phyloP scores from a whole-genome alignment of 1,140 invertebrate species.

The Caerostris extrusa region DNA sequence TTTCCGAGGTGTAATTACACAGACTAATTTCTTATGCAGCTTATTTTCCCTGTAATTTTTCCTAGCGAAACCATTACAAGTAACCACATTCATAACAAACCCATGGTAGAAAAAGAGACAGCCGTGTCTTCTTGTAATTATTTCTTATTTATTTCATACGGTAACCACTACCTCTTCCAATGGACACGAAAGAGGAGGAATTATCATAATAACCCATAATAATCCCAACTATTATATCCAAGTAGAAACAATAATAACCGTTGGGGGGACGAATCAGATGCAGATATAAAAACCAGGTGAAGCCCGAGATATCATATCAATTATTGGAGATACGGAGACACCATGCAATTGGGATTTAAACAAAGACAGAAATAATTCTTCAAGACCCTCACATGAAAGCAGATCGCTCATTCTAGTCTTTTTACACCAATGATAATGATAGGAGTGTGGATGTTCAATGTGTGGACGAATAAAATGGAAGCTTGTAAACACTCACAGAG shows the following conservation, averaged over 20 bases:
- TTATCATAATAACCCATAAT: conserved; percentile 75
- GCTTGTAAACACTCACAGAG: conserved; percentile 71
- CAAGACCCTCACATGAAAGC: conserved; percentile 53
- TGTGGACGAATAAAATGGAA: conserved; percentile 69
- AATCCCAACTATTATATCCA: conserved; percentile 67
- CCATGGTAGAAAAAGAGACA: background rate
- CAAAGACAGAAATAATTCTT: conserved; percentile 71
- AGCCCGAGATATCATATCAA: conserved; percentile 65
- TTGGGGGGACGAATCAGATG: background rate
- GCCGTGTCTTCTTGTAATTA: background rate
- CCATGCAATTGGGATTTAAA: conserved; percentile 74
- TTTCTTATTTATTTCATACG: conserved; percentile 21
- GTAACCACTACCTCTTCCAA: conserved; percentile 17
- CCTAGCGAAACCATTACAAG: background rate
- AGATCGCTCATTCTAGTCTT: conserved; percentile 68
- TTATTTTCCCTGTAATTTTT: background rate
- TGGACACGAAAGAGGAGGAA: conserved; percentile 37
- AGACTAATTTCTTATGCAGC: background rate
- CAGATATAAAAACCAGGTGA: conserved; percentile 65
- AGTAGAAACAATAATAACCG: conserved; percentile 65
- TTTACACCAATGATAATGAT: conserved; percentile 75
- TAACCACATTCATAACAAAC: background rate
- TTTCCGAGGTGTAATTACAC: conserved; percentile 51
- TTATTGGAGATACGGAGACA: conserved; percentile 61
- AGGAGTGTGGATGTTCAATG: conserved; percentile 57